Base-by-base conservation (phyloP, 2,113 vertebrate genomes). In the Hypomesus transpacificus region DNA sequence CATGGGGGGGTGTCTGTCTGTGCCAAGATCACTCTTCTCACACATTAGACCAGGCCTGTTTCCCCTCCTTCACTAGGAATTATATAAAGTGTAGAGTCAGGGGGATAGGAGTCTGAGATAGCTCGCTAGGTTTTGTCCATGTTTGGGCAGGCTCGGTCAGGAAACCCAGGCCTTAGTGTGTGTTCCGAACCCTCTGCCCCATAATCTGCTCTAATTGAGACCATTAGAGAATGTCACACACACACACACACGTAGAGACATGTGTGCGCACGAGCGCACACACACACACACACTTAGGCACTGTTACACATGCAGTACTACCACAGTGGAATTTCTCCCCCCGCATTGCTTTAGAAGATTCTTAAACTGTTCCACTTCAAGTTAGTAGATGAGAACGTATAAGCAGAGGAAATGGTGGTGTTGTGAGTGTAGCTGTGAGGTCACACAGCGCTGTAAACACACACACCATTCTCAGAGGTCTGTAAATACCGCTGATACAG, bases 141-240 rank as follows among this genome's bases (percentile, higher is more conserved):
- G 76, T 92, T 92, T 89, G 92, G 92, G 75, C 82, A 91, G 85
- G 81, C 76, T 79, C 83, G 62, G 51, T 31, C 64, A 71, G 4
- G 71, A 68, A 59, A 79, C 63, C 73, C 73, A 51, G 16, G 61
- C 17, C 24, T 31, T 22, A 24, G 58, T 20, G 58, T 61, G 18
- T 26, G 39, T 28, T 58, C 66, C 75, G 46, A 86, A 87, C 89
- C 81, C 84, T 80, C 20, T 71, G 84, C 82, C 86, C 75, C 68
- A 69, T 90, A 87, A 90, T 90, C 87, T 79, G 65, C 51, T 86
- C 78, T 83, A 85, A 87, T 84, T 76, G 77, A 87, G 84, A 82
- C 72, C 5, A 16, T 69, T 80, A 22, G 31, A 73, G 51, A 69
- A 61, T 34, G 26, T 22, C 74, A 76, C 14, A 68, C 66, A 65